Evolutionary conservation across 92 coral and sea anemone genomes (phyloP).

Genomic region (Muricea muricata): DNA sequence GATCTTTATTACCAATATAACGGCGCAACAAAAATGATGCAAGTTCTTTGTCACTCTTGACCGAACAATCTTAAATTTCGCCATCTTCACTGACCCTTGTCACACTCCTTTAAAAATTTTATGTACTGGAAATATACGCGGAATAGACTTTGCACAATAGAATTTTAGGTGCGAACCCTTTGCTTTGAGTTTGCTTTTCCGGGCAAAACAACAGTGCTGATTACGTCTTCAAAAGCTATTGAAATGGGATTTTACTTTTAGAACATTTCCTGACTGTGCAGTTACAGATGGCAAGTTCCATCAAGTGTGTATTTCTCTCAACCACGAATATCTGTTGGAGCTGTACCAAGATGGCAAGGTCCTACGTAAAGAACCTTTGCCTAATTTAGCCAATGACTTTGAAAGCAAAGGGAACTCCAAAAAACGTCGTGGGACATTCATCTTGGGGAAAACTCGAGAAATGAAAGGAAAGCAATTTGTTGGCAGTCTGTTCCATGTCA

Average conservation of each 20-base stretch:
- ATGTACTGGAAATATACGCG: too few relatives aligned
- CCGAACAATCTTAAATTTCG: too few relatives aligned
- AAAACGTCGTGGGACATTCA: slow-evolving; percentile 12
- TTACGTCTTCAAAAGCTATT: too few relatives aligned
- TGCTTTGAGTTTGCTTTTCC: too few relatives aligned
- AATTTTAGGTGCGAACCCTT: too few relatives aligned
- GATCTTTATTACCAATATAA: too few relatives aligned
- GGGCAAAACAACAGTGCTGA: too few relatives aligned
- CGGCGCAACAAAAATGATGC: too few relatives aligned
- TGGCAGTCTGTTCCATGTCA: slow-evolving; percentile 31
- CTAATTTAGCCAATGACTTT: slow-evolving; percentile 4
- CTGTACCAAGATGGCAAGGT: slow-evolving; percentile 6
- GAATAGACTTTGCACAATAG: too few relatives aligned
- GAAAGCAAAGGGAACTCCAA: neutral
- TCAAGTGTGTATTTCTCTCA: slow-evolving; percentile 19
- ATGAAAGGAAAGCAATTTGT: neutral
- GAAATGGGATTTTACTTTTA: neutral
- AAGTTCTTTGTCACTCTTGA: too few relatives aligned
- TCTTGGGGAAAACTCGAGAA: slow-evolving; percentile 10
- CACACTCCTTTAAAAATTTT: too few relatives aligned
- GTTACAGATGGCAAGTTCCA: slow-evolving; percentile 19
- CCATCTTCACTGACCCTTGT: too few relatives aligned
- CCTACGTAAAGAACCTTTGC: neutral
- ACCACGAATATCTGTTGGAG: slow-evolving; percentile 4
- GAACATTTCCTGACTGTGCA: neutral